These are phyloP conservation scores for Rattus norvegicus DNA, from an alignment of 2,113 vertebrate species.

Conservation along the genomic window DNA sequence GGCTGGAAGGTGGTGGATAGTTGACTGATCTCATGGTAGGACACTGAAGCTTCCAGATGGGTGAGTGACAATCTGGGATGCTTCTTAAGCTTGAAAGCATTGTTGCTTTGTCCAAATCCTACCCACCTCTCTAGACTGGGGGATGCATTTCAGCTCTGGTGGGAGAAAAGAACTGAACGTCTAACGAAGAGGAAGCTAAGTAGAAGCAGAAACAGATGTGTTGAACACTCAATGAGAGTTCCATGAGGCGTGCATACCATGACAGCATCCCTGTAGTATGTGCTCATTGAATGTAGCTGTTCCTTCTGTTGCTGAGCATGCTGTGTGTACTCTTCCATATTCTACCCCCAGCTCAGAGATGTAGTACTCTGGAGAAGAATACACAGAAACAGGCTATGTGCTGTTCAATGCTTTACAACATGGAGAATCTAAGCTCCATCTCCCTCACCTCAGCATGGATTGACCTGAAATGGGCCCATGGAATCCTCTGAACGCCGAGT, in stretches of 20 bases:
- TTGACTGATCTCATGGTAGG: not conserved
- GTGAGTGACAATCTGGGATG: not conserved
- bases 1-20: not conserved
- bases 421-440: not conserved
- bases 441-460: not conserved
- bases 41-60: not conserved
- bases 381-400: not conserved
- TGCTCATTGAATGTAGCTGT: not conserved
- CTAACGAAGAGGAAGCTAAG: not conserved
- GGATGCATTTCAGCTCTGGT: not conserved
- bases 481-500: not conserved
- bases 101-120: not conserved
- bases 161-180: not conserved
- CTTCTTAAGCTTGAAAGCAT: not conserved
- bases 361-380: not conserved
- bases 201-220: not conserved
- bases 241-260: not conserved
- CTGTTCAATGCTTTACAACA: not conserved
- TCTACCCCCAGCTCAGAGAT: not conserved
- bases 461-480: not conserved
- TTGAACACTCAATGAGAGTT: not conserved
- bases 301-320: not conserved
- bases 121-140: not conserved
- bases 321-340: fast-evolving
- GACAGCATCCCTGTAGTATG: not conserved